Base-by-base conservation (phyloP, 37 sponge, comb jelly and placozoan genomes). In the Beroe forskalii region DNA sequence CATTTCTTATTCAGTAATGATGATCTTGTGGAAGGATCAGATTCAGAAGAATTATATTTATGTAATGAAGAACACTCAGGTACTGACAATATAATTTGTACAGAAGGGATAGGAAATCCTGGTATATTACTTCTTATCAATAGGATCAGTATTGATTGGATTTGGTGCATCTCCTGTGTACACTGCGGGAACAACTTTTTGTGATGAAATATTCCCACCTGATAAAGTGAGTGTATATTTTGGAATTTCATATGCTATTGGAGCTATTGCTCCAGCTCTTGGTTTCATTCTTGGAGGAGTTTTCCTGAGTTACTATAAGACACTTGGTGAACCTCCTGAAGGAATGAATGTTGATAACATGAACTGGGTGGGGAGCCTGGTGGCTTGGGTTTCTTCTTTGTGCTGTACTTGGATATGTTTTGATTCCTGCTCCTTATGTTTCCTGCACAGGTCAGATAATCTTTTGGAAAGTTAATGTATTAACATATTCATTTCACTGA, bases 301-400 rank as follows among this genome's bases (percentile, higher is more conserved):
- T 0, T 94, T 94, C 62, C 92, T 96, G 38, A 75, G 93, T 9
- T 39, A 94, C 41, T 96, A 92, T 67, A 94, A 95, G 14, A 93
- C 93, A 39, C 95, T 95, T 0, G 76, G 67, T 31, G 75, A 80
- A 25, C 86, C 40, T 31, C 55, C 90, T 0, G 93, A 94, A 27
- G 48, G 63, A 6, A 67, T 95, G 33, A 44, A 28, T 30, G 41
- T 72, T 14, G 90, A 80, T 75, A 92, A 95, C 89, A 92, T 93
- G 12, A 92, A 91, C 1, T 96, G 92, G 91, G 94, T 96, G 23
- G 97, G n/a, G 97, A 9, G 95, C 93, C 0, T 96, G 97, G 97
- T 96, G 97, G 97, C 63, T 95, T 0, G 94, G 95, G 12, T 96
- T 95, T 61, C 42, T 96, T 17, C 0, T 95, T 41, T 80, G 86